Percentiles rank a stretch among this genome's conserved stretches.
phyloP scores from a whole-genome alignment of 2,113 vertebrate genomes.

The Hiodon tergisus region DNA sequence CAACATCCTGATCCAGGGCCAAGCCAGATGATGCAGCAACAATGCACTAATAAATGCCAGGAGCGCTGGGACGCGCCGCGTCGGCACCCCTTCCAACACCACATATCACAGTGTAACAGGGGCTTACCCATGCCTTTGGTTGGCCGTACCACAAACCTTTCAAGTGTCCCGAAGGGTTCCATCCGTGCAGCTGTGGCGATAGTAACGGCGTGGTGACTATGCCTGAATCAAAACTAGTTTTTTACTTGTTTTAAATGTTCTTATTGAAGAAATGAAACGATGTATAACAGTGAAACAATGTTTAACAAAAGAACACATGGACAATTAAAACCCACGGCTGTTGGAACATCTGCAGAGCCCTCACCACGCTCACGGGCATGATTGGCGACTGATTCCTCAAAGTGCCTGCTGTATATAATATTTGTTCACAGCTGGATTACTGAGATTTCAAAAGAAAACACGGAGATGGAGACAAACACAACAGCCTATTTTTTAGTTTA shows the following conservation, averaged over 20 bases:
- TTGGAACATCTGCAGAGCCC: slow-evolving; percentile 20
- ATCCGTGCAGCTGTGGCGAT: slow-evolving; percentile 7
- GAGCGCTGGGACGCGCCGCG: not conserved
- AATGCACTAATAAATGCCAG: slow-evolving; percentile 1
- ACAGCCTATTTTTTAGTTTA: no score
- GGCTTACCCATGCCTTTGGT: not conserved
- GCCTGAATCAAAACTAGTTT: no score
- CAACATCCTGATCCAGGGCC: not conserved
- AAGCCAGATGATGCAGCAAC: not conserved
- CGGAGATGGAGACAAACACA: slow-evolving; percentile 35
- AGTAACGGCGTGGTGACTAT: not conserved
- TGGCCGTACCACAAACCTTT: no score
- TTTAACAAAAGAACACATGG: no score
- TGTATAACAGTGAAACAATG: no score
- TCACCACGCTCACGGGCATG: slow-evolving; percentile 2
- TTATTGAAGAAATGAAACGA: no score
- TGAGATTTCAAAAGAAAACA: slow-evolving; percentile 31
- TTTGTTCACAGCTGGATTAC: slow-evolving; percentile 41
- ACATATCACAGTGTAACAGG: not conserved
- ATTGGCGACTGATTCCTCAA: slow-evolving; percentile 22
- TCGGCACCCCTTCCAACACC: not conserved
- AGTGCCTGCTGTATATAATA: slow-evolving; percentile 39
- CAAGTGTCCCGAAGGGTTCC: not conserved
- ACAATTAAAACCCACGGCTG: not conserved
- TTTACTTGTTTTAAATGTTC: no score